phyloP scores from a whole-genome alignment of 2,888 invertebrate species.

The Drosophila kambysellisi region DNA sequence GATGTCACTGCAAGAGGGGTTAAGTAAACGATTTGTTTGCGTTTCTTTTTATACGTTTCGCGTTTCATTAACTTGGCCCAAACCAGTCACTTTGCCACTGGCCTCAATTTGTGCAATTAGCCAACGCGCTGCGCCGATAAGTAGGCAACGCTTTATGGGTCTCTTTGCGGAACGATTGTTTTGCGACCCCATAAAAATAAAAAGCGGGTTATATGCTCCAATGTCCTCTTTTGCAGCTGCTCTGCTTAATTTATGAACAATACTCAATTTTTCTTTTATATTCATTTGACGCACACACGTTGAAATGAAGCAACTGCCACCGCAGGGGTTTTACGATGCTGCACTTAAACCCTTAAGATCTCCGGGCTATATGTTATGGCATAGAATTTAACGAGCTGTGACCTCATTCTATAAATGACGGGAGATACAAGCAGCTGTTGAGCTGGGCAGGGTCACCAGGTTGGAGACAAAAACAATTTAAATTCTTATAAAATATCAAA shows the following conservation, averaged over 20 bases:
- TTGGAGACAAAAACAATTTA: neutral
- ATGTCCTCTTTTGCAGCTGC: conserved; percentile 10
- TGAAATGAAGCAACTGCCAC: conserved; percentile 15
- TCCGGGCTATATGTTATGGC: neutral
- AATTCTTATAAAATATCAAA: neutral
- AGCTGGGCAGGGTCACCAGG: neutral
- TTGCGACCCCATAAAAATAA: conserved; percentile 9
- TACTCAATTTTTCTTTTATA: conserved; percentile 40
- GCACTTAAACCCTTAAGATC: neutral
- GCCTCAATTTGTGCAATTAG: conserved; percentile 53
- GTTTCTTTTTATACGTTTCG: neutral
- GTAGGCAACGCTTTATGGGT: conserved; percentile 44
- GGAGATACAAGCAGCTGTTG: neutral
- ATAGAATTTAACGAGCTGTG: neutral
- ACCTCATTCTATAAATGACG: neutral
- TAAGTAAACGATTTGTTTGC: conserved; percentile 15
- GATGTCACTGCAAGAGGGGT: conserved; percentile 88
- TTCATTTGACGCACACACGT: conserved; percentile 18
- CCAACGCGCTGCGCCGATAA: conserved; percentile 28
- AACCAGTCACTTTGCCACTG: neutral
- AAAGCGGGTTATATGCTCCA: conserved; percentile 1
- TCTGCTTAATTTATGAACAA: conserved; percentile 18
- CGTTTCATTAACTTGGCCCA: conserved; percentile 20
- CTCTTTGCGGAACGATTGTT: conserved; percentile 3
- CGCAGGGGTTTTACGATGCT: conserved; percentile 19